Evolutionary conservation across 2,888 invertebrate genomes (phyloP).

Genomic region (Erebia epiphron): DNA sequence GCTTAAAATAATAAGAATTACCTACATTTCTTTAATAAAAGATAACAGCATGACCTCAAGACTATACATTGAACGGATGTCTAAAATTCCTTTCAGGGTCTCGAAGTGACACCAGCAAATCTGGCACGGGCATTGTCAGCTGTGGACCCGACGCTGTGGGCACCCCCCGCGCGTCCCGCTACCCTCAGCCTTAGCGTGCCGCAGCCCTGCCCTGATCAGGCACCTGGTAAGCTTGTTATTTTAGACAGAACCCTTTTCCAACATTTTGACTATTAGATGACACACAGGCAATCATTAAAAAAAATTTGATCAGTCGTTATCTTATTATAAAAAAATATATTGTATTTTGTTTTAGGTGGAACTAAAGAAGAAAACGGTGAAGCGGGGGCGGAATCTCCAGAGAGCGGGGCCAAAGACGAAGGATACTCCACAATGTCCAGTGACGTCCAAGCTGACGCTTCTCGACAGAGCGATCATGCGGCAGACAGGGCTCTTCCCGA

Average conservation of each 20-base stretch:
- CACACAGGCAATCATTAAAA: not conserved
- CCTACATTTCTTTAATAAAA: too few species aligned
- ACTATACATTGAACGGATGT: not conserved
- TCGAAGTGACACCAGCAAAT: conserved; percentile 85
- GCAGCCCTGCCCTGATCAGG: conserved; percentile 69
- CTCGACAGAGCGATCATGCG: conserved; percentile 82
- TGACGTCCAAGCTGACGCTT: conserved; percentile 89
- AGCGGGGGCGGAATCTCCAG: conserved; percentile 88
- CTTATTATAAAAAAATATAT: not conserved
- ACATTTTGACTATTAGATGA: too few species aligned
- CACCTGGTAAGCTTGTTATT: conserved; percentile 51
- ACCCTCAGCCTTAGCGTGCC: conserved; percentile 88
- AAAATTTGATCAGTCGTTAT: not conserved
- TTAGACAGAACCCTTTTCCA: too few species aligned
- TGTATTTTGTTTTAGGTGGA: conserved; percentile 51
- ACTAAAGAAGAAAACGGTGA: conserved; percentile 74
- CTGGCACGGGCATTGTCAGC: conserved; percentile 84
- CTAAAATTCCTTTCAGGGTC: conserved; percentile 64
- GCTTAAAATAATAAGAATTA: too few species aligned
- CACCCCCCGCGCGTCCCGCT: conserved; percentile 86
- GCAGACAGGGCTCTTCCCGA: conserved; percentile 85
- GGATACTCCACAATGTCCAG: conserved; percentile 93
- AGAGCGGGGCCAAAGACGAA: conserved; percentile 90
- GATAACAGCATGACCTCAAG: not conserved
- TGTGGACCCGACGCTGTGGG: conserved; percentile 87